These are phyloP conservation scores for Acanthopagrus latus DNA, from an alignment of 2,797 vertebrate species.

Conservation along the genomic window DNA sequence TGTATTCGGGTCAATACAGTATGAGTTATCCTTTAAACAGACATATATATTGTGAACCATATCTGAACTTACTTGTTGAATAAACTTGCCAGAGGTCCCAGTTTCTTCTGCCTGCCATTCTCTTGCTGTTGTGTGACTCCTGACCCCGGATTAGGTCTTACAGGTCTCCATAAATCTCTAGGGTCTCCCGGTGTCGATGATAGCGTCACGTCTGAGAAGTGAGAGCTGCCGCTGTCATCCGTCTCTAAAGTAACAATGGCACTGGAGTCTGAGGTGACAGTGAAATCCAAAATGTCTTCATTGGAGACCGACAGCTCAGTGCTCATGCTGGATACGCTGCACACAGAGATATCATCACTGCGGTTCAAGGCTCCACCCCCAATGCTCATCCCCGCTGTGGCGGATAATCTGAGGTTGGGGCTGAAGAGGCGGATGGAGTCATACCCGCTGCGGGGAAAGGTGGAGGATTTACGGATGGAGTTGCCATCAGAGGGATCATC, in stretches of 20 bases:
- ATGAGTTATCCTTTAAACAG: no score
- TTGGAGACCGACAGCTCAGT: constrained; percentile 94
- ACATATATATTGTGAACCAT: background rate
- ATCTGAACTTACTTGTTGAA: constrained; percentile 86
- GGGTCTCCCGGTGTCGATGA: constrained; percentile 71
- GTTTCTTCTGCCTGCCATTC: constrained; percentile 80
- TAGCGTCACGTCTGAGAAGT: constrained; percentile 87
- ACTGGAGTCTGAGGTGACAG: constrained; percentile 93
- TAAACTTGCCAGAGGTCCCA: constrained; percentile 89
- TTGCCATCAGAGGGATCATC: constrained; percentile 61
- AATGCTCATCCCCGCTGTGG: constrained; percentile 1
- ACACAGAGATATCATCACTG: constrained; percentile 91
- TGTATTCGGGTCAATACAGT: no score
- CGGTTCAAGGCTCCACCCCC: constrained; percentile 79
- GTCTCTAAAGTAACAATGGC: constrained; percentile 94
- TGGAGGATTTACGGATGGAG: constrained; percentile 87
- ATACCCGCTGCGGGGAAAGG: constrained; percentile 90
- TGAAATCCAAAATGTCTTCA: constrained; percentile 92
- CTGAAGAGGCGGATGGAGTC: constrained; percentile 87
- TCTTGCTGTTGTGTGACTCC: constrained; percentile 70
- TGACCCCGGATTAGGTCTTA: background rate
- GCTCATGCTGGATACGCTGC: constrained; percentile 94
- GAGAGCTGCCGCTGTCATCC: constrained; percentile 78
- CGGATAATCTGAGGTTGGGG: constrained; percentile 66
- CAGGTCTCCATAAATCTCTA: constrained; percentile 65